Base-by-base conservation (phyloP, 2,888 invertebrate species). In the Anarsia innoxiella region DNA sequence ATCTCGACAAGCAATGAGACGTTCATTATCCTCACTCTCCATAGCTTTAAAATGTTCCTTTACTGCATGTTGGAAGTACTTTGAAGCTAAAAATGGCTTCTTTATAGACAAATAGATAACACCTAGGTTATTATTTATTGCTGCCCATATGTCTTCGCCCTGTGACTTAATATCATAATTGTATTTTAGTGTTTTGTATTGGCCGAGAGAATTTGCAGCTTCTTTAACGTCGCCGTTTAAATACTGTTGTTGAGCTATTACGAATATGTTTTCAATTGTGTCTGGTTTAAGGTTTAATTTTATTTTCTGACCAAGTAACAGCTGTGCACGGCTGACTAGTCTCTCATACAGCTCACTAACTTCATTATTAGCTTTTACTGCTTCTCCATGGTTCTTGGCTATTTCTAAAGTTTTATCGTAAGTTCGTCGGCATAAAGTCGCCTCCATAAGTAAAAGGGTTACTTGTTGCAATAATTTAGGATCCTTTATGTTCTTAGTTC, bases 41-140 rank as follows among this genome's bases (percentile, higher is more conserved):
- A 76, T 71, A 1, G 73, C 75, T 49, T 68, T 77, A 37, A 83
- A 82, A 47, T 93, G 93, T 69, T 93, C 92, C 59, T 91, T 88
- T 2, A 94, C 73, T 31, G 95, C 94, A 73, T 91, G 90, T 54
- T 91, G 90, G 51, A 94, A 90, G 72, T 94, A 93, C 63, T 92
- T 91, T 34, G 90, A 89, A 4, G 93, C 93, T 41, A 95, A 84
- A 70, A 91, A 90, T 31, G 92, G 92, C 77, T 94, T 95, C 12
- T 91, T 91, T 73, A 94, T 87, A 23, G 92, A 90, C 59, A 93
- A 89, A 71, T 95, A 92, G 48, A 94, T 87, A 35, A 93, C 91
- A 29, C 92, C 95, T 60, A 94, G 88, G 59, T 95, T 94, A 62
- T 95, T 96, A 60, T 92, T 91, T 55, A 91, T 70, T 16, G 84